Evolutionary conservation across 2,113 vertebrate genomes (phyloP).

Genomic region (Dunckerocampus dactyliophorus): DNA sequence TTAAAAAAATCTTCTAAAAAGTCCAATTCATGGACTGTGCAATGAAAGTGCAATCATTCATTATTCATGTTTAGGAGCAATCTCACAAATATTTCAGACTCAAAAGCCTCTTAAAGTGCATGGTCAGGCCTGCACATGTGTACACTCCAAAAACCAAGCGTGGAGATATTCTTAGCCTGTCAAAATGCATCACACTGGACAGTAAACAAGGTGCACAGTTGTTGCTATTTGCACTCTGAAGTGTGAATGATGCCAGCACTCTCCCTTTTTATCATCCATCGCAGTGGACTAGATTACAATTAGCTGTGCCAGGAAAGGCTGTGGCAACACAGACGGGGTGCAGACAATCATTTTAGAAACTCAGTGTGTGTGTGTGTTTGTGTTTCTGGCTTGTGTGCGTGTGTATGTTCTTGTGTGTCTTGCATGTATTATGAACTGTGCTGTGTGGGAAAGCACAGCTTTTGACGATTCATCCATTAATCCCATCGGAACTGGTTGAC

Average conservation of each 20-base stretch:
- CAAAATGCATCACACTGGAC: constrained; percentile 5
- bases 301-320: constrained; percentile 39
- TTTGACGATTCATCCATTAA: not conserved
- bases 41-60: constrained; percentile 48
- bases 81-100: constrained; percentile 61
- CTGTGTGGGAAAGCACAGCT: not conserved
- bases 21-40: constrained; percentile 32
- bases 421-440: not conserved
- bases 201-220: constrained; percentile 30
- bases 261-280: constrained; percentile 33
- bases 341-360: constrained; percentile 19
- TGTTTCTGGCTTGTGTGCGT: too few species aligned
- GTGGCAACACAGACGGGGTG: constrained; percentile 25
- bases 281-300: constrained; percentile 23
- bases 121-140: constrained; percentile 16
- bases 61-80: constrained; percentile 54
- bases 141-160: constrained; percentile 12
- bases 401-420: not conserved
- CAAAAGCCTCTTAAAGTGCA: constrained; percentile 37
- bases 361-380: constrained; percentile 7
- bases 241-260: constrained; percentile 39
- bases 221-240: constrained; percentile 31
- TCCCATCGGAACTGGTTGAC: too few species aligned
- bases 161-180: constrained; percentile 28
- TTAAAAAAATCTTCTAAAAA: constrained; percentile 26